phyloP scores from a whole-genome alignment of 2,113 vertebrate genomes.

The Gracilinanus agilis region DNA sequence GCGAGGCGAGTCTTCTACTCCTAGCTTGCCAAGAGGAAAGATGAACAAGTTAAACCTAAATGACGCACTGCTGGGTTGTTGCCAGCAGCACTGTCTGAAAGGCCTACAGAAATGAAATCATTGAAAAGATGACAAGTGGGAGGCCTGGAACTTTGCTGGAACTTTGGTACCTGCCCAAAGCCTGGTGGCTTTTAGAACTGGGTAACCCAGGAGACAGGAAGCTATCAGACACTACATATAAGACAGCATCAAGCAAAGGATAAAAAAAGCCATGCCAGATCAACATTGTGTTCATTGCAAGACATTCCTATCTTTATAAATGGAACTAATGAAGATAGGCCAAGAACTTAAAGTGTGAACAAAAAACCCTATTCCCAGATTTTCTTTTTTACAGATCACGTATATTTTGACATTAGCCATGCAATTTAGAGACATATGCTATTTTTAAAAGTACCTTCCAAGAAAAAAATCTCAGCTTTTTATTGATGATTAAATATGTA shows the following conservation, averaged over 20 bases:
- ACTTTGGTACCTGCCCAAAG: background rate
- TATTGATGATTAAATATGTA: background rate
- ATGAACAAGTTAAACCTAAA: slow-evolving; percentile 62
- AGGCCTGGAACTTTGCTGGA: background rate
- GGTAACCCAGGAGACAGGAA: slow-evolving; percentile 15
- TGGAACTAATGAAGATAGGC: background rate
- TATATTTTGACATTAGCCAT: background rate
- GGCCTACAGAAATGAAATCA: background rate
- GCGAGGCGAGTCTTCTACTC: slow-evolving; percentile 38
- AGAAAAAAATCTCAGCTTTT: background rate
- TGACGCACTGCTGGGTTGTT: background rate
- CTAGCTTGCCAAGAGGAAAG: slow-evolving; percentile 40
- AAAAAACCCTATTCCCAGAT: background rate
- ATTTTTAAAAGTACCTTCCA: background rate
- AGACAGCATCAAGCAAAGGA: background rate
- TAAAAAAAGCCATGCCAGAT: background rate
- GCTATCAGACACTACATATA: background rate
- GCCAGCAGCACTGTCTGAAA: slow-evolving; percentile 39
- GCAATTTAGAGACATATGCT: background rate
- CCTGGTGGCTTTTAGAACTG: background rate
- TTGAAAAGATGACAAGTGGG: background rate
- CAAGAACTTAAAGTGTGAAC: background rate
- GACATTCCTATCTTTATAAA: background rate
- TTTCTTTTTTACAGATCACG: background rate
- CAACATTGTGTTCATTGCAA: background rate